Conservation (phyloP, 2,888 invertebrate species). For the Mythimna impura region DNA sequence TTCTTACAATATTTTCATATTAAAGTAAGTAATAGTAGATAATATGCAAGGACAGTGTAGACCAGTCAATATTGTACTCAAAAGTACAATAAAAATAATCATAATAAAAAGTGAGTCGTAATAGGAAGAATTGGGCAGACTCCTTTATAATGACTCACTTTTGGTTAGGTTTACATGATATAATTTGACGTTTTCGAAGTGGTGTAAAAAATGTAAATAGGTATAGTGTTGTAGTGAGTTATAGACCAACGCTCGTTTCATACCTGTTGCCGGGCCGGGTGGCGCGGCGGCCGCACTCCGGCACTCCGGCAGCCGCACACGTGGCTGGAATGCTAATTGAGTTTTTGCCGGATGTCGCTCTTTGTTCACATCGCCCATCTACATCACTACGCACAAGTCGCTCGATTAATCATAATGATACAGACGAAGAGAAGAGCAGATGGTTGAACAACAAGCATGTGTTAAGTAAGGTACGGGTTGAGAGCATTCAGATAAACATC, state of each 20-base stretch:
- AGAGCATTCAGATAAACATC: conserved; percentile 1
- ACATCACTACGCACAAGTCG: conserved; percentile 34
- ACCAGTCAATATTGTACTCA: no score
- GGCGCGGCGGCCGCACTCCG: conserved; percentile 44
- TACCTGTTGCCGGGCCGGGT: conserved; percentile 76
- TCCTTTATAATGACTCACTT: no score
- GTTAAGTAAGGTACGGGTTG: conserved; percentile 13
- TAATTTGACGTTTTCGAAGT: no score
- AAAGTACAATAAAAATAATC: no score
- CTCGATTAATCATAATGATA: conserved; percentile 45
- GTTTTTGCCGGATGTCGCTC: conserved; percentile 75
- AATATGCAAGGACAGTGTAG: no score
- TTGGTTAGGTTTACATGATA: no score
- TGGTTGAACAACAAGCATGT: conserved; percentile 28
- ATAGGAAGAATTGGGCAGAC: no score
- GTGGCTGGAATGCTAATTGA: conserved; percentile 79
- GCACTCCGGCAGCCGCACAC: conserved; percentile 61
- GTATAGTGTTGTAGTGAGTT: conserved; percentile 32
- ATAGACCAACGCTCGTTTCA: conserved; percentile 13
- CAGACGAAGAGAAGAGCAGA: conserved; percentile 16
- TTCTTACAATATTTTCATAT: no score
- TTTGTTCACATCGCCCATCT: conserved; percentile 59
- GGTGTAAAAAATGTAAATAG: conserved; percentile 41
- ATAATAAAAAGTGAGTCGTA: no score
- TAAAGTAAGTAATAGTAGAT: no score